phyloP scores from a whole-genome alignment of 2,888 invertebrate genomes.

The Hyposoter dolosus region DNA sequence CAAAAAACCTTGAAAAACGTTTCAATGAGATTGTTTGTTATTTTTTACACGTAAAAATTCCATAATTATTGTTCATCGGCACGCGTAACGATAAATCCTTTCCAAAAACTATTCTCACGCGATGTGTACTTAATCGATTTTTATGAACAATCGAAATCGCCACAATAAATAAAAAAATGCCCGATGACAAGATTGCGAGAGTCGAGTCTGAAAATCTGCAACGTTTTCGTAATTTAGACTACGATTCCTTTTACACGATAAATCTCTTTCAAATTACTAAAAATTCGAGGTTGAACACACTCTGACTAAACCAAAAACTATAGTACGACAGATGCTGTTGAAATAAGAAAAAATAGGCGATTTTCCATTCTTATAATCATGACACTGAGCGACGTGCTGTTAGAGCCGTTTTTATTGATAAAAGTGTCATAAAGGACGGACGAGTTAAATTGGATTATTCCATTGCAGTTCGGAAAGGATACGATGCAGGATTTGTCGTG shows the following conservation, averaged over 20 bases:
- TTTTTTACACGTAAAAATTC: background rate
- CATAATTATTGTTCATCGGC: background rate
- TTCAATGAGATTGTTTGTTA: background rate
- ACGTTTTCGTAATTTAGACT: too few relatives aligned
- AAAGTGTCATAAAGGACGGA: background rate
- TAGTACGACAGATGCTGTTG: background rate
- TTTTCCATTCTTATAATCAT: background rate
- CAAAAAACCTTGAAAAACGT: background rate
- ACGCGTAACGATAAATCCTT: background rate
- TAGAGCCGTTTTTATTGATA: background rate
- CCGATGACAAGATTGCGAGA: too few relatives aligned
- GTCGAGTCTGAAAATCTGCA: too few relatives aligned
- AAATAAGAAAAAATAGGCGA: background rate
- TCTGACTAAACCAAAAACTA: background rate
- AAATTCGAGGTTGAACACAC: too few relatives aligned
- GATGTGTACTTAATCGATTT: too few relatives aligned
- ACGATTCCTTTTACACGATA: too few relatives aligned
- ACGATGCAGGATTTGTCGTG: constrained; percentile 31
- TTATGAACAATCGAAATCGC: too few relatives aligned
- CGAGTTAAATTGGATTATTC: background rate
- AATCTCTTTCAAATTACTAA: too few relatives aligned
- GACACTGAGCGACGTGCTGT: constrained; percentile 15
- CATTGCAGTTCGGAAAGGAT: background rate
- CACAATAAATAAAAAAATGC: too few relatives aligned
- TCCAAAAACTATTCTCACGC: background rate